These are phyloP conservation scores for Ciconia stormi DNA, from an alignment of 2,113 vertebrate genomes.

Conservation along the genomic window DNA sequence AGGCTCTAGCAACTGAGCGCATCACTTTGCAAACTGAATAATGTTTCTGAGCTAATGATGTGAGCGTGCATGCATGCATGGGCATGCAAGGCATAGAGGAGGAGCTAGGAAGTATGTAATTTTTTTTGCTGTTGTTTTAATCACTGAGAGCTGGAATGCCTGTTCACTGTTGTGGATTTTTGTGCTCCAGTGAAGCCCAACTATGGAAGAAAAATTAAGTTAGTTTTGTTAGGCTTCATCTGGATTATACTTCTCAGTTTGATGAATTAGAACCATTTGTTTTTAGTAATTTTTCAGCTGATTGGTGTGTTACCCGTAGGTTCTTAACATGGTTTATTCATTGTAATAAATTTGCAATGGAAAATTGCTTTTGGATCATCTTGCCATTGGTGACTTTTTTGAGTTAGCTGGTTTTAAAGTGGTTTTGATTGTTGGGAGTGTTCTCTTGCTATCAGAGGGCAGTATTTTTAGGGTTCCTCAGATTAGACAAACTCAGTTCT, in stretches of 20 bases:
- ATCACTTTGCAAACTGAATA: background rate
- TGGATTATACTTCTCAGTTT: background rate
- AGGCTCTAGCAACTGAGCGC: background rate
- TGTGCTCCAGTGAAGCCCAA: background rate
- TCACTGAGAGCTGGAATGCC: background rate
- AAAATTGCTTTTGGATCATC: background rate
- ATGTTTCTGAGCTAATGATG: background rate
- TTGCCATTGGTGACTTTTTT: background rate
- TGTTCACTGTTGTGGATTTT: background rate
- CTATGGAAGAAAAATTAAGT: background rate
- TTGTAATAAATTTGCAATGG: background rate
- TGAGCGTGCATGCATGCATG: background rate
- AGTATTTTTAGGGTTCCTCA: background rate
- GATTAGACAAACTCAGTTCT: background rate
- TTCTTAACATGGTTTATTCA: background rate
- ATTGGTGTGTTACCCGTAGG: background rate
- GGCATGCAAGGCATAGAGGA: background rate
- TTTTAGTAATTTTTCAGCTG: background rate
- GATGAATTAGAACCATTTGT: background rate
- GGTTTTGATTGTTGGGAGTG: background rate
- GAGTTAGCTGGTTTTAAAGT: background rate
- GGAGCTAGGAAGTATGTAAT: background rate
- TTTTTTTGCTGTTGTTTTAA: background rate
- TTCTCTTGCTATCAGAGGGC: background rate
- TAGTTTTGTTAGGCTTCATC: background rate